Evolutionary conservation across 2,888 invertebrate genomes (phyloP), one percentile per base, ranked within the genome.

Genomic region (Dendrolimus pini): DNA sequence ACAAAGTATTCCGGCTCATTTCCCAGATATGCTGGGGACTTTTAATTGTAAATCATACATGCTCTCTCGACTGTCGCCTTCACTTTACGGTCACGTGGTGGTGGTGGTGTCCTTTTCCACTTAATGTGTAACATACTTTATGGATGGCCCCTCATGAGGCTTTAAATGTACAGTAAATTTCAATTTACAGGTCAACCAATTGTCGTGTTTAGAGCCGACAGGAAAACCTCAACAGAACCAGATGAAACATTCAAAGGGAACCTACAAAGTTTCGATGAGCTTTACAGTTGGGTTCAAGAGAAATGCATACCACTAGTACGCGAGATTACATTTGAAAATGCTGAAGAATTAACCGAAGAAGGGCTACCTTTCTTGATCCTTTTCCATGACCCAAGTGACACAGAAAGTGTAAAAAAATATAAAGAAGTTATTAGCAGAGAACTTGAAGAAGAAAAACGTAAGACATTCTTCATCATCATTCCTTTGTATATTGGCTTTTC

Each of bases 281-380:
- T 99, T n/a, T 94, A 95, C 72, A 92, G 93, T 61, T 99, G 99
- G 99, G 93, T 95, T 0, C 94, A 96, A 62, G 96, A 97, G 67
- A 97, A 97, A 77, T 99, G 99, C 82, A 96, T 99, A 53, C 99
- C 99, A 0, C 89, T 99, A 12, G 99, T 99, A 0, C 93, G 99
- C 58, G 99, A 99, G 86, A 99, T 99, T 61, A 99, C 99, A 0
- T 99, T 99, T 85, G 99, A 99, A 86, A 99, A 99, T 92, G 99
- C 99, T 1, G 99, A 99, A 87, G 99, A 99, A 84, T 87, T 99
- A 41, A 99, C 99, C 0, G 99, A 99, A 83, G 99, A 99, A 89
- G 99, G 99, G 47, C 85, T 99, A 71, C 99, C 99, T 7, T 99
- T 99, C 92, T 92, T 99, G 52, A 99, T 99, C 68, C 90, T 99